These are phyloP conservation scores for Drosophila acutilabella DNA, from an alignment of 2,888 invertebrate species.

Conservation along the genomic window DNA sequence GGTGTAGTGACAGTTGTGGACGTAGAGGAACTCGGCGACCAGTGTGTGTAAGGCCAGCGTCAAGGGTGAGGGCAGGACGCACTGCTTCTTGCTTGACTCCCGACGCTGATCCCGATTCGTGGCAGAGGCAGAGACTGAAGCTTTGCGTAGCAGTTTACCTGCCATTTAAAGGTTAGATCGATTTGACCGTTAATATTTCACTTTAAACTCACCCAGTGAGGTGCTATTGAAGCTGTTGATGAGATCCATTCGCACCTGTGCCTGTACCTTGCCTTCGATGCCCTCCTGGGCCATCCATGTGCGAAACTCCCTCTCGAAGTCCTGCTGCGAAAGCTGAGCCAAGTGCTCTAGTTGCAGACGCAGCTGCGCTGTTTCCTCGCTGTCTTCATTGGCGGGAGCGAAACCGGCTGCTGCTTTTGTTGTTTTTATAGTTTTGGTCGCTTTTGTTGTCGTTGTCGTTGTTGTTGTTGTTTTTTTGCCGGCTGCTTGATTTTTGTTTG, in stretches of 20 bases:
- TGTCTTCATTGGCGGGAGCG: background rate
- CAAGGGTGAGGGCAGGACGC: slow-evolving; percentile 75
- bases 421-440: background rate
- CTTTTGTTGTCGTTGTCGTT: background rate
- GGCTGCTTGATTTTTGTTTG: too few species aligned
- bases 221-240: slow-evolving; percentile 83
- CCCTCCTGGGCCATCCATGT: slow-evolving; percentile 83
- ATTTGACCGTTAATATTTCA: too few species aligned
- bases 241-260: slow-evolving; percentile 82
- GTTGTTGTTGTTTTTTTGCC: background rate
- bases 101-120: slow-evolving; percentile 9
- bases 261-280: slow-evolving; percentile 80
- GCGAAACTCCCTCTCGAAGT: slow-evolving; percentile 82
- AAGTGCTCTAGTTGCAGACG: slow-evolving; percentile 76
- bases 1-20: slow-evolving; percentile 84
- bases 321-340: slow-evolving; percentile 79
- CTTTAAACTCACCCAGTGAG: slow-evolving; percentile 75
- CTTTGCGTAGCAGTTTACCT: slow-evolving; percentile 53
- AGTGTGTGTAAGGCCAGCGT: slow-evolving; percentile 81
- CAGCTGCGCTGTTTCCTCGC: slow-evolving; percentile 24
- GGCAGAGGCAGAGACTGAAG: slow-evolving; percentile 15
- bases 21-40: slow-evolving; percentile 84
- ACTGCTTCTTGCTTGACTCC: slow-evolving; percentile 2
- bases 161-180: background rate
- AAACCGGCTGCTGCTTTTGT: background rate